phyloP scores from a whole-genome alignment of 2,797 vertebrate genomes.

The Acomys russatus region DNA sequence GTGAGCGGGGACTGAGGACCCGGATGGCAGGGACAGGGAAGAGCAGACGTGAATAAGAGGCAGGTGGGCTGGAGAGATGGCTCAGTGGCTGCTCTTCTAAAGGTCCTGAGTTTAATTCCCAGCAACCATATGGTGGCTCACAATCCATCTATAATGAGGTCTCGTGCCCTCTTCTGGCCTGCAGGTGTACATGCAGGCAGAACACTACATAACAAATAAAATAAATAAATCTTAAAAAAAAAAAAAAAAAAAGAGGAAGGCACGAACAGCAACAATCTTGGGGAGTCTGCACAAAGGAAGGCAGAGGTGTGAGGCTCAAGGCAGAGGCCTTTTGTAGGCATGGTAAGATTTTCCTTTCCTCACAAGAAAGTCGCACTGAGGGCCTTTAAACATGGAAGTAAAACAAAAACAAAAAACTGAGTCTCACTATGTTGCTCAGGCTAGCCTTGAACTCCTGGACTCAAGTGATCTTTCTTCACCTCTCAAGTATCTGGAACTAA shows the following conservation, averaged over 20 bases:
- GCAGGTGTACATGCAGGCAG: too few relatives aligned
- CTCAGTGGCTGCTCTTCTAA: too few relatives aligned
- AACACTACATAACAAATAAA: too few relatives aligned
- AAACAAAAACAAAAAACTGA: neutral
- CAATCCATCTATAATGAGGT: too few relatives aligned
- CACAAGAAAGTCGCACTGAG: neutral
- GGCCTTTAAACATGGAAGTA: conserved; percentile 33
- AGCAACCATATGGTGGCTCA: too few relatives aligned
- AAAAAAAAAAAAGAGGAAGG: neutral
- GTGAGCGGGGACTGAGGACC: neutral
- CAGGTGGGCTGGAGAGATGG: too few relatives aligned
- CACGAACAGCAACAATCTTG: neutral
- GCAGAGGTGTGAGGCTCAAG: neutral
- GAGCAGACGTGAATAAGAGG: neutral
- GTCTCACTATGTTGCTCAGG: neutral
- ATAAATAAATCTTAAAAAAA: too few relatives aligned
- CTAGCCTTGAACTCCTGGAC: neutral
- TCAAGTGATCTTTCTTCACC: neutral
- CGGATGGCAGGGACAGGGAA: neutral
- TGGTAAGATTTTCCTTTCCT: neutral
- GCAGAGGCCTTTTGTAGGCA: neutral
- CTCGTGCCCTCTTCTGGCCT: too few relatives aligned
- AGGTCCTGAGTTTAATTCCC: too few relatives aligned
- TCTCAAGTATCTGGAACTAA: neutral
- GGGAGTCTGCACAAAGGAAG: neutral